Conservation (phyloP, 1,140 invertebrate genomes). For the Micrasema minimum region DNA sequence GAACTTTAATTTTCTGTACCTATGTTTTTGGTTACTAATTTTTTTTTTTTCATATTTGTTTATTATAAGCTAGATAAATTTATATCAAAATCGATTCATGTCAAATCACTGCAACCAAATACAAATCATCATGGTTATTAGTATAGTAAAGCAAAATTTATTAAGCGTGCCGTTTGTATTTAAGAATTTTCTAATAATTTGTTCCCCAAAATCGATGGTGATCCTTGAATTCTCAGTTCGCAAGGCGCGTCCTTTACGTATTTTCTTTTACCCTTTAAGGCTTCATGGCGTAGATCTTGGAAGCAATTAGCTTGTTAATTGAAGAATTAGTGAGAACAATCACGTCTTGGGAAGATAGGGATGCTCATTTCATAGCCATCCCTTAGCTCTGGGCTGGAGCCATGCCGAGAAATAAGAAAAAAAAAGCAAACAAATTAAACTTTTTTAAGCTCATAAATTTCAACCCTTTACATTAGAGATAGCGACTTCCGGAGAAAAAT, state of each 20-base stretch:
- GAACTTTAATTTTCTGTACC: too few relatives aligned
- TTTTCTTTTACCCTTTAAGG: background rate
- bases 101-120: too few relatives aligned
- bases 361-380: conserved; percentile 20
- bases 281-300: conserved; percentile 24
- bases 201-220: too few relatives aligned
- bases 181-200: too few relatives aligned
- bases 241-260: conserved; percentile 4
- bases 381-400: conserved; percentile 7
- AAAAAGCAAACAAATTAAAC: conserved; percentile 32
- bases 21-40: too few relatives aligned
- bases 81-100: too few relatives aligned
- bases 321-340: conserved; percentile 54
- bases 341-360: conserved; percentile 33
- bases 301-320: conserved; percentile 54
- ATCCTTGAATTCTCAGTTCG: background rate
- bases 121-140: too few relatives aligned
- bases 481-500: too few relatives aligned
- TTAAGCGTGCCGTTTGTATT: too few relatives aligned
- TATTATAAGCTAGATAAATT: too few relatives aligned
- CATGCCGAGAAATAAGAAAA: conserved; percentile 9
- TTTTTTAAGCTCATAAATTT: conserved; percentile 27
- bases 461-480: conserved; percentile 10
- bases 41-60: too few relatives aligned
- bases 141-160: too few relatives aligned